Evolutionary conservation across 64 coral and sea anemone species (phyloP).

Genomic region (Dendronephthya gigantea): DNA sequence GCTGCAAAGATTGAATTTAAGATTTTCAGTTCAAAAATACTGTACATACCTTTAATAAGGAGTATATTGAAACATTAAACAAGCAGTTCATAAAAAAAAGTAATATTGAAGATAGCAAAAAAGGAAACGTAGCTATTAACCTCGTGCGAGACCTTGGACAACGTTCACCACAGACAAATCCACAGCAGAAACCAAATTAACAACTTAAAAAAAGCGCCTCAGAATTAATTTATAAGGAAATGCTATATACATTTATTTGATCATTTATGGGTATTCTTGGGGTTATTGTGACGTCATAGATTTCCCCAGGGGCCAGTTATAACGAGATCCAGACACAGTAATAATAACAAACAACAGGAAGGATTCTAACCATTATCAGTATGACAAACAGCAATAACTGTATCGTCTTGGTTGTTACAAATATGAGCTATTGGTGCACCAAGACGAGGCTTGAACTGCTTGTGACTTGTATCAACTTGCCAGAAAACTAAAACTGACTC

Average conservation of each 20-base stretch:
- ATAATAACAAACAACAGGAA: background rate
- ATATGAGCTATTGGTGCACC: conserved; percentile 64
- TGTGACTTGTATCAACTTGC: conserved; percentile 59
- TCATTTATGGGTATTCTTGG: too few species aligned
- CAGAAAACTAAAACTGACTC: conserved; percentile 80
- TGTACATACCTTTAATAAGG: too few species aligned
- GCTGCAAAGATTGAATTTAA: background rate
- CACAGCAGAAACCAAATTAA: conserved; percentile 44
- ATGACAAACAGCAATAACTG: conserved; percentile 70
- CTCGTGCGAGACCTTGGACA: conserved; percentile 45
- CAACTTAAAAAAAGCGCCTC: conserved; percentile 24
- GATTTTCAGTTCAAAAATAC: too few species aligned
- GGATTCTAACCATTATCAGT: conserved; percentile 64
- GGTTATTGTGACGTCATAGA: too few species aligned
- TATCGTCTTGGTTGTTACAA: conserved; percentile 54
- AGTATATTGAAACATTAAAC: too few species aligned
- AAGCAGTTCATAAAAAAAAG: background rate
- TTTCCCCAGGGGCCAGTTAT: too few species aligned
- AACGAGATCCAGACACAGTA: too few species aligned
- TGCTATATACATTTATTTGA: too few species aligned
- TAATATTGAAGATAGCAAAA: background rate
- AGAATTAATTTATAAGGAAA: too few species aligned
- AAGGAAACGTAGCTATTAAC: background rate
- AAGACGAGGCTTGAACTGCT: conserved; percentile 75
- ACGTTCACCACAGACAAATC: conserved; percentile 27